Evolutionary conservation across 1,140 invertebrate species (phyloP), one percentile per base, ranked within the genome.

Genomic region (Tribolium madens): DNA sequence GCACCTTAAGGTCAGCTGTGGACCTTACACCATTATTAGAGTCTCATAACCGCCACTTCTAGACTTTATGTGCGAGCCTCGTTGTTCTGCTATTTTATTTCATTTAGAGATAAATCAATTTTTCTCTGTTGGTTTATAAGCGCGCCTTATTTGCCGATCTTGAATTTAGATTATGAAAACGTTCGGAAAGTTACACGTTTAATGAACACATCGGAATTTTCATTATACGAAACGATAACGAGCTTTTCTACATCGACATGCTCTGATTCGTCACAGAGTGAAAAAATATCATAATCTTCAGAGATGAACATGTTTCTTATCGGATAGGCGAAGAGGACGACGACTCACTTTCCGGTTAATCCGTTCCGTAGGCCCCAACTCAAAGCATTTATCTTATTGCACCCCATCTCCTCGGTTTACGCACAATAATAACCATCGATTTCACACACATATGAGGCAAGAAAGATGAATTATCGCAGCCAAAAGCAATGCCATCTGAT

Each of bases 91-190:
- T 64, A 78, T 78, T 78, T 78, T 75, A 57, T 73, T 78, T 75
- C 77, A 78, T 78, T 78, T 72, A 78, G 21, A 72, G 77, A 78
- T 78, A 78, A 75, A 72, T 64, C 52, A 64, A 57, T 78, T 78
- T 78, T 78, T 75, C 68, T 70, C n/a, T 64, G 47, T 46, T 75
- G 52, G 50, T 74, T 78, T 75, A 75, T 73, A 68, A 78, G 69
- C 31, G 73, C 70, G 70, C 46, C 26, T 33, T 78, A 75, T 78
- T 78, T 78, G 64, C 77, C 64, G 77, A 78, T 78, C 73, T 57
- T 26, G 64, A 42, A 68, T 60, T 64, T 64, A 75, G 77, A 78
- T 78, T 33, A 33, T 52, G 70, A 46, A 33, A 72, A 72, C 70
- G 46, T 52, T 71, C 69, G 42, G 46, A 48, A 71, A 71, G 42